Evolutionary conservation across 2,797 vertebrate genomes (phyloP), one percentile per base, ranked within the genome.

Genomic region (Myoxocephalus aenaeus): DNA sequence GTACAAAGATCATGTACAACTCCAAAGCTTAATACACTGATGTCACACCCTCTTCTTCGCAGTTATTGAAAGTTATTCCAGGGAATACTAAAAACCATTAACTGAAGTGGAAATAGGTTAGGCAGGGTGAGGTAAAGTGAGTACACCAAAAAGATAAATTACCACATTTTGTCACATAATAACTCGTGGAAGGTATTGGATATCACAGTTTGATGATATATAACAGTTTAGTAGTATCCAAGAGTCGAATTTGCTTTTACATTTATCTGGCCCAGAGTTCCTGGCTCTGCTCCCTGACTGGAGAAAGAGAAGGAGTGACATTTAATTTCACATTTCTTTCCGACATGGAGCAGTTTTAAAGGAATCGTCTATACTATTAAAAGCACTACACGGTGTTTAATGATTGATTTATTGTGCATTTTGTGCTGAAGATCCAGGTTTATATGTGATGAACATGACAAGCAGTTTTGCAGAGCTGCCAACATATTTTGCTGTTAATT

Each of bases 301-400:
- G 17, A 69, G 51, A 67, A 59, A 65, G 65, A 80, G 58, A 64
- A 73, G 58, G 27, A 86, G 40, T 79, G 66, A 86, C 83, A 86
- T 87, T 86, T 86, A 77, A 77, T 83, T 79, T 69, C 27, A 58
- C 73, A 73, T 59, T 84, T 89, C 70, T 79, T 56, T 0, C 38
- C 34, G 74, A 54, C 40, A 48, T 27, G 7, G 38, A 65, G 58
- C 51, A 67, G 62, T 68, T 82, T 84, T 27, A 77, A 80, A 82
- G 73, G 22, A 81, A 77, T 63, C 27, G 6, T 56, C 34, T 36
- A 57, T 36, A 40, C 65, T 48, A 74, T 80, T 82, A 72, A 84
- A 78, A 69, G 25, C 46, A 20, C 53, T 48, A 7, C 25, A 50
- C 25, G 11, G 63, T 36, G 53, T 81, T 70, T 74, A 62, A 77